Percentiles rank a stretch among this genome's conserved stretches.
These are phyloP conservation scores for Pocillopora verrucosa DNA, from an alignment of 64 coral and sea anemone genomes.

Conservation along the genomic window DNA sequence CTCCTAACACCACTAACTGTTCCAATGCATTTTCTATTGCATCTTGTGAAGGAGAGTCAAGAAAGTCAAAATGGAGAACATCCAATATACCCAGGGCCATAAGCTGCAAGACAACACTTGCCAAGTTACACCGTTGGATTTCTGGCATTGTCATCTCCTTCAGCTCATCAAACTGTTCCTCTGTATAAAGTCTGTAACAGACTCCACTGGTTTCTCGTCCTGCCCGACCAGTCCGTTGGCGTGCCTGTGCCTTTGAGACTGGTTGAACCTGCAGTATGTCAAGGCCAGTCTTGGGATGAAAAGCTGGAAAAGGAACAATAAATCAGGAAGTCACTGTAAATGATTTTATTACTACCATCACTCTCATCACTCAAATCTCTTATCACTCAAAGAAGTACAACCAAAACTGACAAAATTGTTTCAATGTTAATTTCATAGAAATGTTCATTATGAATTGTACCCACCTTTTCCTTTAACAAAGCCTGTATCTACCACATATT, in stretches of 20 bases:
- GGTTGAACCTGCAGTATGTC: conserved; percentile 91
- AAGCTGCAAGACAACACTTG: conserved; percentile 84
- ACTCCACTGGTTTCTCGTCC: conserved; percentile 85
- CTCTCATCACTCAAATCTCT: too few species aligned
- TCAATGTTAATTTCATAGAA: too few species aligned
- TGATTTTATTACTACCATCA: not conserved
- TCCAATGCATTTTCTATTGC: conserved; percentile 84
- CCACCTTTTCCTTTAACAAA: conserved; percentile 98
- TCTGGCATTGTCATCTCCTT: conserved; percentile 78
- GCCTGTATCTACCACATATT: conserved; percentile 98
- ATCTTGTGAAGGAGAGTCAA: conserved; percentile 69
- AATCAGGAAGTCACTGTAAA: not conserved
- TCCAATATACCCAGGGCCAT: conserved; percentile 86
- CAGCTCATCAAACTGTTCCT: conserved; percentile 91
- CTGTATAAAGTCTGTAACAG: conserved; percentile 93
- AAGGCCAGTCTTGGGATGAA: conserved; percentile 93
- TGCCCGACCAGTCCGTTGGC: conserved; percentile 84
- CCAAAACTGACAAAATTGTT: too few species aligned
- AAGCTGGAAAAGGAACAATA: conserved; percentile 40
- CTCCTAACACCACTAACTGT: conserved; percentile 72
- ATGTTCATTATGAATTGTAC: not conserved
- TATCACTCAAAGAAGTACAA: too few species aligned
- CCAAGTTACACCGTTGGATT: conserved; percentile 87
- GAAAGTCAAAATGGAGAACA: conserved; percentile 85
- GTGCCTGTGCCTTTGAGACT: conserved; percentile 89